Evolutionary conservation across 2,797 vertebrate species (phyloP).

Genomic region (Xyrichtys novacula): DNA sequence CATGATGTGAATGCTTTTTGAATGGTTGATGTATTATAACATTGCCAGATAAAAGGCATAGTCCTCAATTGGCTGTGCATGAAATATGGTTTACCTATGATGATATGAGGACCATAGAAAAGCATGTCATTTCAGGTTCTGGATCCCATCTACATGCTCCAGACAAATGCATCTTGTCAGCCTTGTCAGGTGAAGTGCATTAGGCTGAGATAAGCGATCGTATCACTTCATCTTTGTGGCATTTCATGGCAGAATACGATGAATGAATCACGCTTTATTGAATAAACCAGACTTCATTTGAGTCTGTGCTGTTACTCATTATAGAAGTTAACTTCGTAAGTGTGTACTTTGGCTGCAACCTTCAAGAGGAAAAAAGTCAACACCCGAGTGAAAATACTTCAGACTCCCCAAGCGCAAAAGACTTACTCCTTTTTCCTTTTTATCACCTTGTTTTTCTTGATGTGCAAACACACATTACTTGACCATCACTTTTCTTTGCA

Average conservation of each 20-base stretch:
- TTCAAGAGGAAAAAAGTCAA: constrained; percentile 48
- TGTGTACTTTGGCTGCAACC: constrained; percentile 30
- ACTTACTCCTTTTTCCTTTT: constrained; percentile 49
- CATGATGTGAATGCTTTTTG: constrained; percentile 52
- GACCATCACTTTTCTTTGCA: constrained; percentile 25
- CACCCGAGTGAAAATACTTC: constrained; percentile 27
- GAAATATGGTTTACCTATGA: constrained; percentile 66
- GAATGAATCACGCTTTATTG: constrained; percentile 50
- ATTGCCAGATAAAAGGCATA: constrained; percentile 48
- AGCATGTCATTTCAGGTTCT: constrained; percentile 34
- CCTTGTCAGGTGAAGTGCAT: constrained; percentile 42
- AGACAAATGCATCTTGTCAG: constrained; percentile 46
- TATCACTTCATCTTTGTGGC: constrained; percentile 29
- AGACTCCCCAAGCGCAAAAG: constrained; percentile 39
- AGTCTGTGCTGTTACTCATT: constrained; percentile 36
- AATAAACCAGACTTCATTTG: constrained; percentile 38
- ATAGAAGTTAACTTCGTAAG: constrained; percentile 44
- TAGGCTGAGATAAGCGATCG: constrained; percentile 55
- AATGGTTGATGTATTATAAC: constrained; percentile 61
- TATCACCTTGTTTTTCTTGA: constrained; percentile 62
- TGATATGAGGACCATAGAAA: constrained; percentile 40
- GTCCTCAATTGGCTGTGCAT: constrained; percentile 52
- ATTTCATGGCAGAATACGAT: constrained; percentile 31
- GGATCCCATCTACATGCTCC: constrained; percentile 29
- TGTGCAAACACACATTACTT: constrained; percentile 44